Base-by-base conservation (phyloP, 1,140 invertebrate genomes). In the Camponotus floridanus region DNA sequence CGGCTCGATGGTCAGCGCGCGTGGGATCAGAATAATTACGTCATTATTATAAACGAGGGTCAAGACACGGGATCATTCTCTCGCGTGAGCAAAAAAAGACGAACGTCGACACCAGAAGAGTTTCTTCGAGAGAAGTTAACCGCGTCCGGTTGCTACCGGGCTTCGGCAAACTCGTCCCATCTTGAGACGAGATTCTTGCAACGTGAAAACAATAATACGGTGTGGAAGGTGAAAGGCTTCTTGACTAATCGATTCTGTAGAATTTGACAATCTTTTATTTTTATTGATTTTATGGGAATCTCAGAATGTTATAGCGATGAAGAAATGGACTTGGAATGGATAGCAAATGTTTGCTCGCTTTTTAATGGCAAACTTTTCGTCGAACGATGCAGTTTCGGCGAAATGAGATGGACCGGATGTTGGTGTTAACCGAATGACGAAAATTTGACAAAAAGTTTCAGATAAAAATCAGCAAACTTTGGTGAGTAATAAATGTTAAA, bases 271-370 rank as follows among this genome's bases (percentile, higher is more conserved):
- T 62, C 6, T 73, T 73, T 31, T 42, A 18, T 48, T 61, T 45
- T 36, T 62, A 33, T 74, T 74, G 51, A 74, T 42, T 45, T 13
- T 74, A 18, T 18, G 68, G 57, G 79, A 74, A 39, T 11, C 13
- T 51, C 59, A 31, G 42, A 39, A 39, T 26, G 51, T 68, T 65
- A 68, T 45, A 42, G 62, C 73, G 61, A 85, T 45, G 81, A 78
- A 65, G 73, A 76, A 76, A 59, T 85, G n/a, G 26, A 48, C 84
- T 39, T 21, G 57, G 51, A 55, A 86, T 76, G 88, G 79, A 81
- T 87, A 9, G 76, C 76, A 87, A 90, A 90, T 90, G 62, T 90
- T 90, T 87, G 86, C 76, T 62, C 86, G n/a, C 70, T 61, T 74
- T 86, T 85, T 86, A 87, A 87, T 83, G 62, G 76, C 86, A 59